phyloP scores from a whole-genome alignment of 1,140 invertebrate genomes.

The Diuraphis noxia region DNA sequence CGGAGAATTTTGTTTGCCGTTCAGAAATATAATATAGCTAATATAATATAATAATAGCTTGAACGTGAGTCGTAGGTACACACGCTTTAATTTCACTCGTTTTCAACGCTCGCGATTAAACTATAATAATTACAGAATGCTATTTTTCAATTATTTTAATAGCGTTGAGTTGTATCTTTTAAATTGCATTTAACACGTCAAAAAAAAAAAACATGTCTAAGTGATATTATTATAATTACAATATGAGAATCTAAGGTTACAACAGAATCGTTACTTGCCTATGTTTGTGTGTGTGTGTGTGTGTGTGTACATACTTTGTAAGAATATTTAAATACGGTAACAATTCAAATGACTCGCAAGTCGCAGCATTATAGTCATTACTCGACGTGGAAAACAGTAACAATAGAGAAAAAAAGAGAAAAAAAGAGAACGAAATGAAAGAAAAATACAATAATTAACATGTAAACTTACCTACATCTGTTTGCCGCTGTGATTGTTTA shows the following conservation, averaged over 20 bases:
- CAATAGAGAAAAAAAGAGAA: not conserved
- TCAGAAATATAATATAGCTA: not conserved
- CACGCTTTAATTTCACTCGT: not conserved
- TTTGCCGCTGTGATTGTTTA: not conserved
- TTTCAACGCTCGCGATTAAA: not conserved
- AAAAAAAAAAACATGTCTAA: not conserved
- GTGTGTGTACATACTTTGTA: not conserved
- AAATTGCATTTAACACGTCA: not conserved
- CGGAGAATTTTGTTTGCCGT: not conserved
- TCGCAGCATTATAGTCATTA: not conserved
- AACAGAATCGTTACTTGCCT: not conserved
- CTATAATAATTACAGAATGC: not conserved
- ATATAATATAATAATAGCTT: too few relatives aligned
- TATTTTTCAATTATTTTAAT: not conserved
- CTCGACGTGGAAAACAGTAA: not conserved
- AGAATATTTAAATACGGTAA: not conserved
- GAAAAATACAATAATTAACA: constrained; percentile 15
- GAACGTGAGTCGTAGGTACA: not conserved
- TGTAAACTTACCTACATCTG: not conserved
- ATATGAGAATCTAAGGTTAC: constrained; percentile 12
- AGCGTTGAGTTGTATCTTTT: not conserved
- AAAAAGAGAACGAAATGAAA: not conserved
- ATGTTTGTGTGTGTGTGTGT: not conserved
- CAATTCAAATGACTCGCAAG: not conserved
- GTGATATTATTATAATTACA: not conserved